Base-by-base conservation (phyloP, 2,888 invertebrate species). In the Drosophila mimetica region DNA sequence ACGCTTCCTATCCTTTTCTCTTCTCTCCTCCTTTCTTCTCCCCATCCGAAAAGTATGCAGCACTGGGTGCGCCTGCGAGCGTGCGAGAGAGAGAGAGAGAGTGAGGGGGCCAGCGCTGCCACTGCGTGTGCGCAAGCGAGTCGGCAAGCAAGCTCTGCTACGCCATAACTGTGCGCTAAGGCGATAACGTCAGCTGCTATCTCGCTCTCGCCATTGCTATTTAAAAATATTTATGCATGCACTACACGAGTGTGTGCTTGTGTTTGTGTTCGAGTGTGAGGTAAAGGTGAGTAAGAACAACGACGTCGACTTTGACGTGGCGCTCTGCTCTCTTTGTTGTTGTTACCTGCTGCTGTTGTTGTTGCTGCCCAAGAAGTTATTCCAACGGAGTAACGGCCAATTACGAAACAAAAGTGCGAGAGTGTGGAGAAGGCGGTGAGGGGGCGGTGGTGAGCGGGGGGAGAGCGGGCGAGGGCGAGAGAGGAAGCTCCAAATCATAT, bases 231-330 rank as follows among this genome's bases (percentile, higher is more conserved):
- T 34, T 28, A 46, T 47, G 60, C 60, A 61, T 51, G 34, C 34
- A 41, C 9, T 42, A n/a, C 9, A n/a, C 7, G 4, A 36, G 14
- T 32, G 42, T 54, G n/a, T 14, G 46, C 14, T 22, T 42, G 39
- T 59, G 20, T 37, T 14, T 18, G 22, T 16, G 30, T 59, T 53
- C 50, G 36, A 25, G 46, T 58, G 44, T 32, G 44, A 30, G 37
- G 58, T 50, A 53, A 67, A 72, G 71, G 81, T 77, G 69, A 61
- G 65, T 61, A 58, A 53, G 42, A 71, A 48, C 66, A 70, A 74
- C 77, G 79, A 74, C 85, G 71, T 58, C 60, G 86, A 83, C 76
- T 79, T 79, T 79, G 78, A 79, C 85, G 86, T 65, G 64, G 66
- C 66, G 46, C 36, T 22, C 13, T 14, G 13, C 37, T 44, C 59